phyloP scores from a whole-genome alignment of 1,140 invertebrate species.

The Macrosteles quadrilineatus region DNA sequence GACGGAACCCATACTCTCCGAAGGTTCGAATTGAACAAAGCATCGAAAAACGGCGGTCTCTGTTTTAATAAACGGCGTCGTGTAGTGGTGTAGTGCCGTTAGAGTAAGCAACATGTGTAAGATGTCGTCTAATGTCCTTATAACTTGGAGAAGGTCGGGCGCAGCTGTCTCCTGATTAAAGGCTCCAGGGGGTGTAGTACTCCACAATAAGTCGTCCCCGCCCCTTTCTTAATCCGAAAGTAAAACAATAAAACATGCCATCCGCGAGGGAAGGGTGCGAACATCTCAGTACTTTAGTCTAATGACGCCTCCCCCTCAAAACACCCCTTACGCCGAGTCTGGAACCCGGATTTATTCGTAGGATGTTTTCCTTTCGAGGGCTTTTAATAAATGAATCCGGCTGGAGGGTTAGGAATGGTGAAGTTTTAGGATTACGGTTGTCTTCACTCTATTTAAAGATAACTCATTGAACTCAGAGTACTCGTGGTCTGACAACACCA shows the following conservation, averaged over 20 bases:
- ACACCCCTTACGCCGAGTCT: too few species aligned
- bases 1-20: too few species aligned
- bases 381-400: neutral
- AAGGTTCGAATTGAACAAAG: too few species aligned
- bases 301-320: too few species aligned
- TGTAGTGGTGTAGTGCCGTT: too few species aligned
- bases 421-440: too few species aligned
- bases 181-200: neutral
- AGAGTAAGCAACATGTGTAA: constrained; percentile 14
- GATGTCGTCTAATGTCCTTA: neutral
- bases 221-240: constrained; percentile 11
- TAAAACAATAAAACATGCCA: constrained; percentile 19
- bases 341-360: neutral
- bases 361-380: neutral
- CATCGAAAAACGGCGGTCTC: too few species aligned
- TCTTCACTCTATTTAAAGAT: too few species aligned
- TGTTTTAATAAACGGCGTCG: too few species aligned
- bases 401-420: neutral
- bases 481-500: too few species aligned
- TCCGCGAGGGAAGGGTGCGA: neutral
- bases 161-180: constrained; percentile 11
- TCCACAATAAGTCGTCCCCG: constrained; percentile 8
- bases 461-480: too few species aligned
- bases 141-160: neutral
- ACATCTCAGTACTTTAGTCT: neutral